A percentile compares a stretch with the other conserved stretches of the same genome.
Evolutionary conservation across 2,113 vertebrate genomes (phyloP).

Genomic region (Nothoprocta perdicaria): DNA sequence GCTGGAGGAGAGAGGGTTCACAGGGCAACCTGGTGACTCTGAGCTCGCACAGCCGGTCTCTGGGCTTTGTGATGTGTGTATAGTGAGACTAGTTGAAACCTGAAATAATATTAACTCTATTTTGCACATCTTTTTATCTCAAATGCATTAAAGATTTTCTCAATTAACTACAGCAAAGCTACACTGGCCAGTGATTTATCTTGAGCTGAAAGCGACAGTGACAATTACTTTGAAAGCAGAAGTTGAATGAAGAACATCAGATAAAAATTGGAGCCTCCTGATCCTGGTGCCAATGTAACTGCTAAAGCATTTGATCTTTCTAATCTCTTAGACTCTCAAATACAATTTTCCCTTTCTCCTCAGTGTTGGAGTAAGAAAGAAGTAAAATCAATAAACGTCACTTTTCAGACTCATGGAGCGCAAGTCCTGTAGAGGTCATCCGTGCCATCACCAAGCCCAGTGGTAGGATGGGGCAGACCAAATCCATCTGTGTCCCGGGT

Average conservation of each 20-base stretch:
- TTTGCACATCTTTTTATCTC: not conserved
- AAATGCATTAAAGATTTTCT: not conserved
- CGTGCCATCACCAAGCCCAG: no score
- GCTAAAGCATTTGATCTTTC: not conserved
- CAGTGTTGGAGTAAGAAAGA: not conserved
- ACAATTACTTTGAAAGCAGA: not conserved
- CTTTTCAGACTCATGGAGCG: no score
- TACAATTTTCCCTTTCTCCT: not conserved
- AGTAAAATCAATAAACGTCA: no score
- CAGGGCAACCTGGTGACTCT: not conserved
- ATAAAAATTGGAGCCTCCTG: not conserved
- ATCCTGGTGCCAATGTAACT: not conserved
- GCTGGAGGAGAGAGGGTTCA: not conserved
- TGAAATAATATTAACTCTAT: not conserved
- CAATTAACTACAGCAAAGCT: not conserved
- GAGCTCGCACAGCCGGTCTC: not conserved
- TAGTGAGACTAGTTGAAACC: not conserved
- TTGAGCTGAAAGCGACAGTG: not conserved
- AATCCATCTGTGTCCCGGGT: no score
- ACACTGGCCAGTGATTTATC: rapidly evolving
- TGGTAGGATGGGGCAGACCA: no score
- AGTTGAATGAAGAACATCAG: not conserved
- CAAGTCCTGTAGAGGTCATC: no score
- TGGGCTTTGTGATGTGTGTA: not conserved
- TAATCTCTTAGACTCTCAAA: not conserved